Percentiles rank a stretch among this genome's conserved stretches.
Evolutionary conservation across 2,888 invertebrate species (phyloP).

Genomic region (Archips crataeganus): DNA sequence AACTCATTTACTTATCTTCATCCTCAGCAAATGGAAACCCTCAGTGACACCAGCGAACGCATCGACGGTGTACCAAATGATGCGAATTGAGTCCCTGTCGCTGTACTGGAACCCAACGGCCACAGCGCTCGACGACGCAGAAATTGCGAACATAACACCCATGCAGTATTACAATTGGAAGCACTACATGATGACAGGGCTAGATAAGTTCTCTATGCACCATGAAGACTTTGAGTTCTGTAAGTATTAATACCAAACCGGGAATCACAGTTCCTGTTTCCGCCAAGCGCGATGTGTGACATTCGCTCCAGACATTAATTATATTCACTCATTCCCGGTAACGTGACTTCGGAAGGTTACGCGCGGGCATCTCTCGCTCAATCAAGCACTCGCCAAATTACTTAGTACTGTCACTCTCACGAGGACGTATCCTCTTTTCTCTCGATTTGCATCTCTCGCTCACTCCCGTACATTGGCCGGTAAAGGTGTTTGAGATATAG

Average conservation of each 20-base stretch:
- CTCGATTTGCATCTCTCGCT: too few species aligned
- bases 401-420: too few species aligned
- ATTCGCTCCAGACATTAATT: too few species aligned
- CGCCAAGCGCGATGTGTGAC: too few species aligned
- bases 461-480: too few species aligned
- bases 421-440: too few species aligned
- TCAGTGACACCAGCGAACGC: slow-evolving; percentile 87
- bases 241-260: slow-evolving; percentile 76
- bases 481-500: too few species aligned
- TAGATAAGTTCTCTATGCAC: slow-evolving; percentile 92
- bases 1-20: background rate
- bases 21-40: slow-evolving; percentile 91
- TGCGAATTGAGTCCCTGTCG: slow-evolving; percentile 91
- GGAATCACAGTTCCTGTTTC: too few species aligned
- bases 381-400: too few species aligned
- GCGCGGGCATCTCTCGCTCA: too few species aligned
- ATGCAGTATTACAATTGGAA: slow-evolving; percentile 90
- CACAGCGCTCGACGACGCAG: slow-evolving; percentile 82
- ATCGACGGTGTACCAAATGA: slow-evolving; percentile 89
- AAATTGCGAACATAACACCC: slow-evolving; percentile 80
- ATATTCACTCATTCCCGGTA: too few species aligned
- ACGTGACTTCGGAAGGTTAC: too few species aligned
- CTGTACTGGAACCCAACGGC: slow-evolving; percentile 91
- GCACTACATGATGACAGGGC: slow-evolving; percentile 90
- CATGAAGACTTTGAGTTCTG: slow-evolving; percentile 92